Conservation (phyloP, 2,797 vertebrate species). For the Ispidina lecontei region DNA sequence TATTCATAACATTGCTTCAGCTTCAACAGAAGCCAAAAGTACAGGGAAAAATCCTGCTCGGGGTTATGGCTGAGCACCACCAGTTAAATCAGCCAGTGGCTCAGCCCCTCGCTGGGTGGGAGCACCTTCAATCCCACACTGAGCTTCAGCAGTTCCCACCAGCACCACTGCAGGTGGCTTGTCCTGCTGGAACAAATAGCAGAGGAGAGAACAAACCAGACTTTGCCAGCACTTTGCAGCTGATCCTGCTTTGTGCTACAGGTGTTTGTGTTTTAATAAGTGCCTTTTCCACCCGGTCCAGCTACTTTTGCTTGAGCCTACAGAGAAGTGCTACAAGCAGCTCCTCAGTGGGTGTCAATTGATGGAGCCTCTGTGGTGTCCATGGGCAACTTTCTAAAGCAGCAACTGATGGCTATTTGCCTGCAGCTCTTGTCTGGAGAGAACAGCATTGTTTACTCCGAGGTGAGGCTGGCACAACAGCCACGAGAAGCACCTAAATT, state of each 20-base stretch:
- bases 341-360: not conserved
- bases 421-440: not conserved
- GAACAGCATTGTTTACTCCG: not conserved
- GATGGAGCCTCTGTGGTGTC: not conserved
- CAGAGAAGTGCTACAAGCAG: not conserved
- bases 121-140: not conserved
- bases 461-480: not conserved
- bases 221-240: conserved; percentile 24
- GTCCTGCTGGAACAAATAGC: conserved; percentile 26
- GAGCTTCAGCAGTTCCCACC: not conserved
- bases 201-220: not conserved
- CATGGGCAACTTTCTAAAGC: not conserved
- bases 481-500: not conserved
- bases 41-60: not conserved
- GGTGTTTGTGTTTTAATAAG: conserved; percentile 7
- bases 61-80: not conserved
- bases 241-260: conserved; percentile 13
- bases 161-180: conserved; percentile 13
- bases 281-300: not conserved
- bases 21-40: not conserved
- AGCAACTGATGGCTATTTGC: not conserved
- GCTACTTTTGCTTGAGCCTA: not conserved
- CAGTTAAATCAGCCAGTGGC: not conserved
- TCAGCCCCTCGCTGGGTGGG: not conserved
- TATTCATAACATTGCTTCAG: conserved; percentile 23